Percentiles rank a stretch among this genome's conserved stretches.
Conservation (phyloP, 1,140 invertebrate species). For the Scylla paramamosain region DNA sequence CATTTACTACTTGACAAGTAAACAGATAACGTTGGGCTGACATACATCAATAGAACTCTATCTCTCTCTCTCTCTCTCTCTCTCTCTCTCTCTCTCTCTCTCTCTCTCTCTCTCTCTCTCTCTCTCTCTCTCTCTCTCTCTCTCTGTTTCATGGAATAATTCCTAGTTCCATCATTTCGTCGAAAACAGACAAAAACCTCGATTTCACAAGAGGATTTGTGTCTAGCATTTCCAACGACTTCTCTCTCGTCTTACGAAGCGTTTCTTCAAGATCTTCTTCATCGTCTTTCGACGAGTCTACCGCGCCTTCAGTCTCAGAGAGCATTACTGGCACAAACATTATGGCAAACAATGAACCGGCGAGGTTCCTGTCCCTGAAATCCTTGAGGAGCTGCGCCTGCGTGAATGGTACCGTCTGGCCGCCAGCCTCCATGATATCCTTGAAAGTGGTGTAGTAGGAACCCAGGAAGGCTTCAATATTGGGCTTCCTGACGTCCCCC, state of each 20-base stretch:
- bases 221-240: not conserved
- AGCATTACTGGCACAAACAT: not conserved
- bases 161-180: slow-evolving; percentile 50
- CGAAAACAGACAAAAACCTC: slow-evolving; percentile 23
- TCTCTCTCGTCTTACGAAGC: not conserved
- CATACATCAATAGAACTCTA: not conserved
- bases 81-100: too few species aligned
- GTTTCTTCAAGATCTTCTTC: not conserved
- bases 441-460: slow-evolving; percentile 56
- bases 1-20: not conserved
- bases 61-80: too few species aligned
- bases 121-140: slow-evolving; percentile 20
- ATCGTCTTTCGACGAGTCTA: not conserved
- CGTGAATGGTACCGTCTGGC: slow-evolving; percentile 2
- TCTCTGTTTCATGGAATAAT: slow-evolving; percentile 14
- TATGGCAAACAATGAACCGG: not conserved
- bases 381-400: not conserved
- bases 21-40: not conserved
- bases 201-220: slow-evolving; percentile 10
- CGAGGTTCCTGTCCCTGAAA: not conserved
- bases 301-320: not conserved
- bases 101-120: not conserved
- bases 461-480: slow-evolving; percentile 31
- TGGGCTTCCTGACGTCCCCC: slow-evolving; percentile 36
- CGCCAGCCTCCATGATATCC: slow-evolving; percentile 15